These are phyloP conservation scores for Pituophis catenifer DNA, from an alignment of 2,113 vertebrate species.

Conservation along the genomic window DNA sequence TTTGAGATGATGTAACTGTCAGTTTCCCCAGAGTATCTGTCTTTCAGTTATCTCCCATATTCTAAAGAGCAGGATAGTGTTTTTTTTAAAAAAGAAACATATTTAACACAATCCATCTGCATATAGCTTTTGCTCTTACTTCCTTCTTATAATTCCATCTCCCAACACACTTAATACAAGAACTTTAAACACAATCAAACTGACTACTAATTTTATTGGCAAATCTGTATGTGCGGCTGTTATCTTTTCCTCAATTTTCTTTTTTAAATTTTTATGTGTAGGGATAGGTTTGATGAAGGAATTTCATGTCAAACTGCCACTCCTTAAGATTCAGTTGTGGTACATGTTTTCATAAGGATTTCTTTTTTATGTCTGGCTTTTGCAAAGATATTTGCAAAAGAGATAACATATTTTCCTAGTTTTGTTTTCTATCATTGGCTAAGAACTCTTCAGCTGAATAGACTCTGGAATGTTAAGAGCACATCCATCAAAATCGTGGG, in stretches of 20 bases:
- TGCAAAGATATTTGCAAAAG: neutral
- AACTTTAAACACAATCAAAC: neutral
- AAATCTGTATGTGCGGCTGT: neutral
- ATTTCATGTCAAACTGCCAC: neutral
- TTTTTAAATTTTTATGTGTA: neutral
- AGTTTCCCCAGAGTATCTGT: neutral
- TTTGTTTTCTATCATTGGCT: neutral
- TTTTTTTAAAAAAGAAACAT: neutral
- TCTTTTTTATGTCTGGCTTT: neutral
- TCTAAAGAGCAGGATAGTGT: neutral
- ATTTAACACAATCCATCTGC: neutral
- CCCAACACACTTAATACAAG: neutral
- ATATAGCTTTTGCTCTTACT: neutral
- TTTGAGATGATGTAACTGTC: neutral
- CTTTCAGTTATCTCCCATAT: neutral
- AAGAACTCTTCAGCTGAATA: neutral
- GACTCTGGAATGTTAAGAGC: neutral
- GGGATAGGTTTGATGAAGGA: neutral
- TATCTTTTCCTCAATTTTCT: neutral
- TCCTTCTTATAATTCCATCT: neutral
- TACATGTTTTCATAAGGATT: neutral
- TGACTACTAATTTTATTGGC: neutral
- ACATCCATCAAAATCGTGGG: neutral
- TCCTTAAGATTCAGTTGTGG: neutral
- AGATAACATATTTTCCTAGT: neutral